phyloP scores from a whole-genome alignment of 1,140 invertebrate species.

The Lysiphlebus fabarum region DNA sequence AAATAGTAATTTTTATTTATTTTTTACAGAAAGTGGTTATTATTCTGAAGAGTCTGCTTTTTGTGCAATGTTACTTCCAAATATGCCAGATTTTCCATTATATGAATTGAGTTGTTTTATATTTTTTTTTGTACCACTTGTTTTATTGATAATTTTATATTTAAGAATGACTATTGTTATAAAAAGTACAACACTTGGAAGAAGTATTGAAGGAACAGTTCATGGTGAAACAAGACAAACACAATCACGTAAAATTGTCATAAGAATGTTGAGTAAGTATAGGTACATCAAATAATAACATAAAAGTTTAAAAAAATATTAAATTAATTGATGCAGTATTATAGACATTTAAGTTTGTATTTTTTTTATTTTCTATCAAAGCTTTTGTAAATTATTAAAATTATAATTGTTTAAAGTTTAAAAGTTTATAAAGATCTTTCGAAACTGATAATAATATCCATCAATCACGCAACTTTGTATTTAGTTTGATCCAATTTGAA shows the following conservation, averaged over 20 bases:
- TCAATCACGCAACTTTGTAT: too few species aligned
- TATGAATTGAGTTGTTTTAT: constrained; percentile 76
- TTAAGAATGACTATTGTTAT: constrained; percentile 71
- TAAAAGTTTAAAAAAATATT: too few species aligned
- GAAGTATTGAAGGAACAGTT: constrained; percentile 61
- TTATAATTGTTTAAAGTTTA: too few species aligned
- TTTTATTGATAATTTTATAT: constrained; percentile 73
- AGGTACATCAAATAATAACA: not conserved
- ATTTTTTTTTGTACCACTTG: constrained; percentile 79
- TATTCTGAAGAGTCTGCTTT: constrained; percentile 65
- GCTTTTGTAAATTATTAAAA: too few species aligned
- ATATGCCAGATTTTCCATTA: constrained; percentile 61
- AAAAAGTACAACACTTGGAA: constrained; percentile 50
- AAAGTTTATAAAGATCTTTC: too few species aligned
- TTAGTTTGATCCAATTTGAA: too few species aligned
- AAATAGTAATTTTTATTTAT: not conserved
- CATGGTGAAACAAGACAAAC: constrained; percentile 64
- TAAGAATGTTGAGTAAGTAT: constrained; percentile 68
- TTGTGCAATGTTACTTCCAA: constrained; percentile 67
- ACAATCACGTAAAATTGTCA: constrained; percentile 69
- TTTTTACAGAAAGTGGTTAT: constrained; percentile 34
- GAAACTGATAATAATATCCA: too few species aligned
- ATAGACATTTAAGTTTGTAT: too few species aligned
- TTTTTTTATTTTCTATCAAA: too few species aligned
- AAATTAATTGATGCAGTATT: too few species aligned